Percentiles rank a stretch among this genome's conserved stretches.
phyloP scores from a whole-genome alignment of 2,888 invertebrate genomes.

The Hipparchia semele region DNA sequence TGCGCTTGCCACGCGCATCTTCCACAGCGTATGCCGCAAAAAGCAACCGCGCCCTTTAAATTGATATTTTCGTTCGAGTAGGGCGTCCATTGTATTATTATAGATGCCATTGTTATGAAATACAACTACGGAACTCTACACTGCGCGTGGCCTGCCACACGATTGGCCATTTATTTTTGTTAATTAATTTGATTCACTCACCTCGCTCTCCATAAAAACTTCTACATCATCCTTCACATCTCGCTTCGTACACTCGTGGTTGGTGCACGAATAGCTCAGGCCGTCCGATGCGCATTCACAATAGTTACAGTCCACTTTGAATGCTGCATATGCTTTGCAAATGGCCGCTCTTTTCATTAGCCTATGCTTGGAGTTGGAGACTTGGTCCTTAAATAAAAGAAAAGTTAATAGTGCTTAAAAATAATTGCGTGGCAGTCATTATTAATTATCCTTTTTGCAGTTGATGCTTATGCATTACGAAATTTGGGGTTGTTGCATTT shows the following conservation, averaged over 20 bases:
- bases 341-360: conserved; percentile 32
- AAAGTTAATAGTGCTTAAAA: not conserved
- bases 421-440: not conserved
- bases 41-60: no score
- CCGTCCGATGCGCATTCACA: conserved; percentile 57
- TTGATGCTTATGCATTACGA: not conserved
- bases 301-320: conserved; percentile 39
- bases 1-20: no score
- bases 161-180: no score
- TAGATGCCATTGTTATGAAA: no score
- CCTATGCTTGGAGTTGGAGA: conserved; percentile 5
- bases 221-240: conserved; percentile 62
- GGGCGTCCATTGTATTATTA: no score
- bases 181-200: conserved; percentile 37
- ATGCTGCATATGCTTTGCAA: conserved; percentile 34
- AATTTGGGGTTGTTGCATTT: not conserved
- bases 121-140: no score
- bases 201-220: conserved; percentile 71
- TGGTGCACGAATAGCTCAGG: conserved; percentile 76
- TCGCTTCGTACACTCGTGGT: conserved; percentile 71
- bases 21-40: no score
- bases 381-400: conserved; percentile 23
- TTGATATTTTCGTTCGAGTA: no score
- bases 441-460: not conserved
- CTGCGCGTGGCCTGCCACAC: no score